Evolutionary conservation across 2,888 invertebrate genomes (phyloP), one percentile per base, ranked within the genome.

Genomic region (Andricus curvator): DNA sequence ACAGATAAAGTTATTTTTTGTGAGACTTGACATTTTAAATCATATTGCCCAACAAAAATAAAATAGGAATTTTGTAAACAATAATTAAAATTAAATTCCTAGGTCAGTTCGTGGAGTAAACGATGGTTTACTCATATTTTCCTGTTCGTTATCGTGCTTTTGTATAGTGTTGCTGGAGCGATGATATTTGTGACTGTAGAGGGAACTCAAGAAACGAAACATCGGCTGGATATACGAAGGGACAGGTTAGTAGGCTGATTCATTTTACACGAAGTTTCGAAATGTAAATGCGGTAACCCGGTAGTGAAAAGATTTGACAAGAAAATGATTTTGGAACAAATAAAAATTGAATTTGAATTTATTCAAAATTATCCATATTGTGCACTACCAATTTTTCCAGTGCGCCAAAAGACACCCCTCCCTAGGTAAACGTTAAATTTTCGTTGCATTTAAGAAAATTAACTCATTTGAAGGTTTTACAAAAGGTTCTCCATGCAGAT

Each of bases 71-170:
- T n/a, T n/a, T n/a, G 20, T 48, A 41, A 41, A 66, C 37, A 11
- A 65, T 29, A 48, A 77, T 20, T 77, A 5, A 74, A 17, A 33
- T 62, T 77, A 8, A 60, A 44, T 78, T 82, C 85, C 80, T 83
- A 93, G 92, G 93, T 94, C 85, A 95, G 96, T 89, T 93, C 95
- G 79, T 95, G 96, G 93, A 97, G 97, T 2, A 95, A 95, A 88
- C 95, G 95, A 89, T 98, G 98, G 97, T 97, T 98, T 91, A 98
- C 98, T 62, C 98, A 98, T 93, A 95, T 97, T 83, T 97, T 97
- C 92, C 94, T 98, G 88, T 95, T 96, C 87, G 91, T 97, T 86
- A 95, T 98, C 86, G 94, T 98, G 82, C 93, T 96, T 79, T 92
- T 96, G 78, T 98, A 98, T 92, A 97, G 96, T 88, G 93, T 96